Base-by-base conservation (phyloP, 1,140 invertebrate genomes). In the Ceratina australensis region DNA sequence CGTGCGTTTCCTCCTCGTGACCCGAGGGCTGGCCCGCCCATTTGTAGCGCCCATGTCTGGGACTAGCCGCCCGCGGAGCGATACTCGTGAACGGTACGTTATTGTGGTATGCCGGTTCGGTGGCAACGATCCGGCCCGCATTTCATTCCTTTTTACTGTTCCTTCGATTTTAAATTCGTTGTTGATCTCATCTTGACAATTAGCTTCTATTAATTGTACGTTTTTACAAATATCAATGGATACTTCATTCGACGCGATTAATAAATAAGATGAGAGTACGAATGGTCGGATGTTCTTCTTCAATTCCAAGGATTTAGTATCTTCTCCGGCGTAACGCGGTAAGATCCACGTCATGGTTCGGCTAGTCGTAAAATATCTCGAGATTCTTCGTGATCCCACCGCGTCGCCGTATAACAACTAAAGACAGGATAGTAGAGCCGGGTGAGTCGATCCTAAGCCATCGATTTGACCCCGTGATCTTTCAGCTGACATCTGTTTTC, bases 1-100 rank as follows among this genome's bases (percentile, higher is more conserved):
- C 81, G 84, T 84, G 82, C 84, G 83, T 89, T 87, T 89, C 82
- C 80, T 88, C 71, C 74, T 84, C 86, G 87, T 90, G 89, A 91
- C 90, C 89, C 78, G 86, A 90, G 87, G 89, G 67, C 89, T 83
- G 89, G 88, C 82, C 89, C 90, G 89, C 90, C 90, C 88, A 90
- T 90, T 90, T 91, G 89, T 91, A 90, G 90, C 90, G 88, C 89
- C 89, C 87, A 86, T 90, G 89, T 91, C 87, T 89, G 87, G 84
- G 87, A 88, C 86, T 86, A 90, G 88, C 89, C 88, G 87, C 87
- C 88, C 86, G 86, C 83, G 72, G 84, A 89, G 84, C 82, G 83
- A 84, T 82, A 87, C 82, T 83, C 50, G 77, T 54, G 71, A 72
- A 75, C 80, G 63, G 81, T 82, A 63, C 81, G 79, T 82, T 73